Conservation (phyloP, 2,113 vertebrate genomes). For the Balaenoptera acutorostrata region DNA sequence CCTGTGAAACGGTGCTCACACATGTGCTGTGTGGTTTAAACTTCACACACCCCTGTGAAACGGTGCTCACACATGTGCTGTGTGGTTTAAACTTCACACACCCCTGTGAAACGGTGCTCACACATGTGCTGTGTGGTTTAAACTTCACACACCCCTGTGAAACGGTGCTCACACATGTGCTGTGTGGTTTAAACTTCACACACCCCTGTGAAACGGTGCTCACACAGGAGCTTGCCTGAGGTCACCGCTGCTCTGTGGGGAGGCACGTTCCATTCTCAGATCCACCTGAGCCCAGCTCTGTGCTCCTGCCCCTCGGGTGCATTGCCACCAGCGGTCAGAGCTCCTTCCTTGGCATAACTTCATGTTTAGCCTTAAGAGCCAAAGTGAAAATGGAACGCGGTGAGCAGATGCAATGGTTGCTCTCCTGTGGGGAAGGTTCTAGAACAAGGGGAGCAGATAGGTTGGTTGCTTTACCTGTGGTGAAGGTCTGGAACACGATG, state of each 20-base stretch:
- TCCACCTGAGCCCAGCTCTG: background rate
- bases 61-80: background rate
- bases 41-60: background rate
- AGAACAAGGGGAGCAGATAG: background rate
- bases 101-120: background rate
- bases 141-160: background rate
- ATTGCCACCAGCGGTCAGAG: background rate
- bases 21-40: background rate
- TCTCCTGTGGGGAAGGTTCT: background rate
- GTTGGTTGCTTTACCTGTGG: background rate
- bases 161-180: fast-evolving
- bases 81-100: background rate
- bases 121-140: background rate
- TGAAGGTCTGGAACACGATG: background rate
- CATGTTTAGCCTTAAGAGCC: background rate
- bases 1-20: background rate
- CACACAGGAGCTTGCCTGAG: background rate
- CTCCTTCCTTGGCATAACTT: background rate
- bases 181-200: too few species aligned
- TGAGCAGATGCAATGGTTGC: background rate
- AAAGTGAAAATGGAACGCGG: background rate
- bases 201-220: background rate
- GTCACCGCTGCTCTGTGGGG: background rate
- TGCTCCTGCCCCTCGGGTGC: background rate
- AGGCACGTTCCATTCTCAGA: background rate